Evolutionary conservation across 2,113 vertebrate genomes (phyloP).

Genomic region (Nannobrachium achirus): DNA sequence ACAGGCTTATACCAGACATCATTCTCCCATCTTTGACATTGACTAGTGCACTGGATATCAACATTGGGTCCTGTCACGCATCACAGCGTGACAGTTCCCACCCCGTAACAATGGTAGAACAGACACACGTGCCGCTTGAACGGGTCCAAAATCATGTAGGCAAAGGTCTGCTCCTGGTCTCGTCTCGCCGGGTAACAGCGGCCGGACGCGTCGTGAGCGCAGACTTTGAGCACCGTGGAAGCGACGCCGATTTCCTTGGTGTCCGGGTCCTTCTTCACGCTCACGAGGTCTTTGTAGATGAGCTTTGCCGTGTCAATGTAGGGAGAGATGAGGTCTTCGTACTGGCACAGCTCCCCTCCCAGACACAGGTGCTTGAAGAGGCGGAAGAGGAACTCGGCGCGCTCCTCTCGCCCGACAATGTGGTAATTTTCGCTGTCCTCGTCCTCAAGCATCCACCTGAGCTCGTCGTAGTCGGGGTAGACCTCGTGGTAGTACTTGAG

Average conservation of each 20-base stretch:
- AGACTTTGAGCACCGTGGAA: conserved; percentile 74
- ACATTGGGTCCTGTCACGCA: too few relatives aligned
- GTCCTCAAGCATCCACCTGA: conserved; percentile 84
- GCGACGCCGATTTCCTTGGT: conserved; percentile 71
- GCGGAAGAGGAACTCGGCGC: conserved; percentile 90
- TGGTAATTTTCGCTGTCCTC: conserved; percentile 88
- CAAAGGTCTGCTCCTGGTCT: conserved; percentile 86
- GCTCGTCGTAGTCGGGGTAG: conserved; percentile 55
- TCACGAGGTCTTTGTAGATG: conserved; percentile 92
- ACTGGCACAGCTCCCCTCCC: conserved; percentile 92
- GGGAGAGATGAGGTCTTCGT: conserved; percentile 87
- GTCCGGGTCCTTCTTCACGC: conserved; percentile 75
- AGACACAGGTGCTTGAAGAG: conserved; percentile 95
- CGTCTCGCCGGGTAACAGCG: conserved; percentile 80
- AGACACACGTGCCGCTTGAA: conserved; percentile 81
- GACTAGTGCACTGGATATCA: too few relatives aligned
- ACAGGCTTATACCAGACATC: too few relatives aligned
- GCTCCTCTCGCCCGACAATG: conserved; percentile 79
- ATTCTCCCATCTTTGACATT: too few relatives aligned
- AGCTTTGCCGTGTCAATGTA: conserved; percentile 89
- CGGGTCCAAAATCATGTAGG: conserved; percentile 86
- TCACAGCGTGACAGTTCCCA: conserved; percentile 62
- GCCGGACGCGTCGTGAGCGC: conserved; percentile 68
- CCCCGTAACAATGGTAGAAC: conserved; percentile 83
- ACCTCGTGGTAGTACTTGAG: conserved; percentile 56